Base-by-base conservation (phyloP, 2,888 invertebrate genomes). In the Macrosiphum euphorbiae region DNA sequence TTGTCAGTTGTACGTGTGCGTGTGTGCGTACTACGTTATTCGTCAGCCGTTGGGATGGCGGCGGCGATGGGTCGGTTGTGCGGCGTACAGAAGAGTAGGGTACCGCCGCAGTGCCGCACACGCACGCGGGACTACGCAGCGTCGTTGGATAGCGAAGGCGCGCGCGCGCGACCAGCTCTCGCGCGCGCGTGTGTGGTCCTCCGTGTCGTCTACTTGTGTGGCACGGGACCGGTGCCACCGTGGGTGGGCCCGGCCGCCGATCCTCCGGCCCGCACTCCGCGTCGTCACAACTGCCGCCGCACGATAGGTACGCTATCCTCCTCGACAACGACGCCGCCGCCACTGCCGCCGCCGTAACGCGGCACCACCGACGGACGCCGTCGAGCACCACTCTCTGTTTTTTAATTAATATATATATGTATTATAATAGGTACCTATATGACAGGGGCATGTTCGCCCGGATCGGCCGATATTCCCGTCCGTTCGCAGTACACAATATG, bases 161-260 rank as follows among this genome's bases (percentile, higher is more conserved):
- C 93, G 93, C 85, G 84, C 88, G 88, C 88, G 88, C 78, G 78
- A 58, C 58, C 58, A 58, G 58, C 58, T 58, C 58, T 58, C 89
- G 58, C 92, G 92, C 84, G 78, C 84, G 47, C 85, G 89, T 58
- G 89, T 89, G 89, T 89, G 89, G 93, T 89, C 89, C 58, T 47
- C 93, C 85, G 93, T 93, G 93, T 93, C 90, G 93, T 93, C 93
- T 93, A 85, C 93, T 93, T 93, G 93, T 93, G 93, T 93, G 93
- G 93, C 90, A 35, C 93, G 26, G 52, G 90, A 67, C 61, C 87
- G 92, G 87, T 87, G 87, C 87, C 92, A 20, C 90, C 58, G 93
- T 93, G 93, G 93, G 93, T 93, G 93, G 93, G 86, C 93, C 50
- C 85, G 20, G n/a, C 86, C 85, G 78, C 44, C 92, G 78, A 78